Conservation (phyloP, 2,888 invertebrate genomes). For the Aspidapion aeneum region DNA sequence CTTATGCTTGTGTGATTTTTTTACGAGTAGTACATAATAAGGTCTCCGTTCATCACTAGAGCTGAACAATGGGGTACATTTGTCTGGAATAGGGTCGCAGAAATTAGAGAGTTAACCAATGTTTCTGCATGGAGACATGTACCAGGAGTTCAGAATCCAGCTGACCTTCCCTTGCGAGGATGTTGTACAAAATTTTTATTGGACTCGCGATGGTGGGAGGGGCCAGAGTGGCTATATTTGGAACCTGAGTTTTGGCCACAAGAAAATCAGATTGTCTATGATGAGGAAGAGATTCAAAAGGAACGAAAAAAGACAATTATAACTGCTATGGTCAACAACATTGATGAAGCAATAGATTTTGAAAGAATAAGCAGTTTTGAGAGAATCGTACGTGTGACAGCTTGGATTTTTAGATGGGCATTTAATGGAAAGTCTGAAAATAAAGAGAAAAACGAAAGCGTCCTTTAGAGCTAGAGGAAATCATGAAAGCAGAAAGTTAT, state of each 20-base stretch:
- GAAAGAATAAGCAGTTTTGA: not conserved
- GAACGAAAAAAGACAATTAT: conserved; percentile 11
- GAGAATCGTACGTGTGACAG: not conserved
- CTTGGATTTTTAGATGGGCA: not conserved
- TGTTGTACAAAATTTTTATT: conserved; percentile 31
- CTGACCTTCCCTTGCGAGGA: conserved; percentile 37
- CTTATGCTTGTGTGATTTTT: conserved; percentile 5
- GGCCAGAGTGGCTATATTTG: conserved; percentile 34
- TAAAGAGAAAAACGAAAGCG: not conserved
- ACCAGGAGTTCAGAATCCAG: conserved; percentile 35
- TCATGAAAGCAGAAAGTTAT: not conserved
- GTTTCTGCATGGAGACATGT: too few relatives aligned
- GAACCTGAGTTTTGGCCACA: conserved; percentile 7
- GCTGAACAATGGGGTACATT: conserved; percentile 32
- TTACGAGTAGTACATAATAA: not conserved
- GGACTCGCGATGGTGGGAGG: conserved; percentile 38
- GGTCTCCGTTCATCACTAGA: conserved; percentile 32
- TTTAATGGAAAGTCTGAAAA: not conserved
- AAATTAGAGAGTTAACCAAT: too few relatives aligned
- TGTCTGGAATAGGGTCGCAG: conserved; percentile 34
- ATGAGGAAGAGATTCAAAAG: conserved; percentile 3
- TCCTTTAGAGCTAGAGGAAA: not conserved
- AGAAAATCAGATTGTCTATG: not conserved
- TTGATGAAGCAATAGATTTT: not conserved
- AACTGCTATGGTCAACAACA: conserved; percentile 7